Evolutionary conservation across 1,140 invertebrate genomes (phyloP).

Genomic region (Trinorchestia longiramus): DNA sequence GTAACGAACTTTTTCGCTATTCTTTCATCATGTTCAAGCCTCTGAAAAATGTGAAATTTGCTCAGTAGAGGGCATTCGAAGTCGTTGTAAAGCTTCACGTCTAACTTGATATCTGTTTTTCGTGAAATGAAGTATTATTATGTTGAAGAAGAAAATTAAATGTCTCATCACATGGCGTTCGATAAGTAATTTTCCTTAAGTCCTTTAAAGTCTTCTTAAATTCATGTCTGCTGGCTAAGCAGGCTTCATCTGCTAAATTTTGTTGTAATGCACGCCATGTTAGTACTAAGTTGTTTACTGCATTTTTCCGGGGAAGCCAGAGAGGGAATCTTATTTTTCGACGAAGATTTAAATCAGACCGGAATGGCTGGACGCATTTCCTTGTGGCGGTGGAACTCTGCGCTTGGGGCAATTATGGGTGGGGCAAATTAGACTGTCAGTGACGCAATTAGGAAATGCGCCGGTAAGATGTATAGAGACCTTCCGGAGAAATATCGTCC

Average conservation of each 20-base stretch:
- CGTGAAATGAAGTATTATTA: not conserved
- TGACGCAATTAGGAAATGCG: conserved; percentile 20
- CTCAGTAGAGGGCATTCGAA: not conserved
- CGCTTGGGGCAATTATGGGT: not conserved
- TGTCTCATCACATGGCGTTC: not conserved
- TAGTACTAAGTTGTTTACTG: not conserved
- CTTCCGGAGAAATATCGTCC: conserved; percentile 21
- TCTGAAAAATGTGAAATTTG: not conserved
- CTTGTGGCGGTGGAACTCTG: not conserved
- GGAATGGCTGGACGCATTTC: not conserved
- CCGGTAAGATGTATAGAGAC: conserved; percentile 1
- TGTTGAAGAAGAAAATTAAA: not conserved
- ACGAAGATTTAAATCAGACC: conserved; percentile 8
- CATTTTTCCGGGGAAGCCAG: not conserved
- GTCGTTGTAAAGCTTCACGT: not conserved
- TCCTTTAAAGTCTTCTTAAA: too few species aligned
- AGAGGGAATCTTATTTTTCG: not conserved
- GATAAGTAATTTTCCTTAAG: not conserved
- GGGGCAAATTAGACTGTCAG: conserved; percentile 46
- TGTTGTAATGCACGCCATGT: not conserved
- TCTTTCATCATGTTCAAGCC: not conserved
- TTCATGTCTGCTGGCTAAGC: not conserved
- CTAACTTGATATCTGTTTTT: not conserved
- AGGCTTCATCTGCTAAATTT: not conserved
- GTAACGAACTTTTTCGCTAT: not conserved